Evolutionary conservation across 2,113 vertebrate genomes (phyloP), one percentile per base, ranked within the genome.

Genomic region (Cyanoderma ruficeps): DNA sequence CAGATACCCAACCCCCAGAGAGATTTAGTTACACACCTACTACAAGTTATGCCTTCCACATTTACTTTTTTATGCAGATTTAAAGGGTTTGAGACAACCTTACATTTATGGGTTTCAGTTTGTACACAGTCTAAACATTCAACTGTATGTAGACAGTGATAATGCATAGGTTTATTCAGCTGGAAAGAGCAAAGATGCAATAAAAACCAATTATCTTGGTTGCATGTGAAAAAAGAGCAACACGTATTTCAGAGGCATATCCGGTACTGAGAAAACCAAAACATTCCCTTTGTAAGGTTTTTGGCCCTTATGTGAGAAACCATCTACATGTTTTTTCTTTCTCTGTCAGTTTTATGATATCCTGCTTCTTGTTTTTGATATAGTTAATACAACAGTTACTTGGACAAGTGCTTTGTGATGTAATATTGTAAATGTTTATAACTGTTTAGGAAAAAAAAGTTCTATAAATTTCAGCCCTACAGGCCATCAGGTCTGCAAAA

Each of bases 391-490:
- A 71, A 68, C 57, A 50, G 24, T 44, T 53, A 28, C 82, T 96
- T 91, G 17, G 83, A 96, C 64, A 92, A 72, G 50, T 46, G 91
- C 71, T 93, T 90, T 96, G 22, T 74, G 46, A 61, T 39, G 15
- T 83, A 89, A 70, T 69, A 57, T 25, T 52, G 22, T 59, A 89
- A 79, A 71, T 80, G 42, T 83, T 87, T 92, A 81, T 53, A 92
- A 63, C 35, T 89, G 16, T 19, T 96, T 72, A 93, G 55, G 33
- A 65, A 87, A 77, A 55, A 78, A 74, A 69, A 17, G 3, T 68
- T 24, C 59, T 88, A 92, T 95, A 96, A 94, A 96, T 96, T 46
- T 94, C 35, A 65, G 42, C 82, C 76, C 92, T 93, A 72, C 22
- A 65, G 83, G 70, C 16, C 84, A 80, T 71, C 84, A 83, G 39